Conservation (phyloP, 1,140 invertebrate genomes). For the Myzus persicae region DNA sequence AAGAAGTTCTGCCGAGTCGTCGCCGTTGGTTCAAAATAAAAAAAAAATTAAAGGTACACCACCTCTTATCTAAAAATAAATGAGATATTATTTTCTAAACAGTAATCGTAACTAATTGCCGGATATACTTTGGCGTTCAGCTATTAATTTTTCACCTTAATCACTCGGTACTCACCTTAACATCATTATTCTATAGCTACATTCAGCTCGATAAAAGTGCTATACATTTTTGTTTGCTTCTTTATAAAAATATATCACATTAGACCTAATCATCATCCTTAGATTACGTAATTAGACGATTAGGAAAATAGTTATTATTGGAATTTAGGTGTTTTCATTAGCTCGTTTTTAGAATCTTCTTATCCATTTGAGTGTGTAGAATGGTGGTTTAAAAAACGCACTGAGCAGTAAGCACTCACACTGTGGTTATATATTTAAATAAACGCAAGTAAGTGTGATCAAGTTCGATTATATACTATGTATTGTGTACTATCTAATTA, state of each 20-base stretch:
- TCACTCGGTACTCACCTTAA: neutral
- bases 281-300: conserved; percentile 36
- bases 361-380: conserved; percentile 49
- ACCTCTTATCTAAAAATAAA: neutral
- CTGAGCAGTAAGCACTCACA: neutral
- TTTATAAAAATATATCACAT: conserved; percentile 15
- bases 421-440: neutral
- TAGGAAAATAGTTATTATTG: conserved; percentile 8
- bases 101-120: neutral
- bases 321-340: conserved; percentile 48
- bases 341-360: conserved; percentile 37
- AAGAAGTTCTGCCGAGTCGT: too few species aligned
- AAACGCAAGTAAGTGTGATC: neutral
- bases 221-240: neutral
- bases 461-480: too few species aligned
- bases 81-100: neutral
- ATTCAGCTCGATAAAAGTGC: too few species aligned
- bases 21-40: too few species aligned
- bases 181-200: neutral
- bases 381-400: conserved; percentile 8
- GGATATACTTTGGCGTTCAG: neutral
- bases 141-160: neutral
- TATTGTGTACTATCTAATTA: too few species aligned
- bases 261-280: conserved; percentile 36
- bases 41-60: too few species aligned